Percentiles rank a stretch among this genome's conserved stretches.
phyloP scores from a whole-genome alignment of 2,888 invertebrate species.

The Ophioninae sp. region DNA sequence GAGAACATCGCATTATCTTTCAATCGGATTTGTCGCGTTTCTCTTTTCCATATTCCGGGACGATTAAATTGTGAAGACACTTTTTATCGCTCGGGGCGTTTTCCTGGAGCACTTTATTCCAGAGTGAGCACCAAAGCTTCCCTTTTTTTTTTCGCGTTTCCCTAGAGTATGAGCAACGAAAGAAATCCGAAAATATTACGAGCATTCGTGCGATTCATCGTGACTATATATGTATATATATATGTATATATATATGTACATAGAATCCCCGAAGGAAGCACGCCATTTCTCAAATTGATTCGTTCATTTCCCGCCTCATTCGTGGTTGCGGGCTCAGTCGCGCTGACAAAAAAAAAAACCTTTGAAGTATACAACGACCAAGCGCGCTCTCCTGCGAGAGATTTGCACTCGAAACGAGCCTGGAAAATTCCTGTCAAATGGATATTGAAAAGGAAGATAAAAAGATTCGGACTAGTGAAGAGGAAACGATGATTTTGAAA shows the following conservation, averaged over 20 bases:
- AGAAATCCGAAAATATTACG: constrained; percentile 9
- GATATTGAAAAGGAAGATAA: constrained; percentile 42
- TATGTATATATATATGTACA: neutral
- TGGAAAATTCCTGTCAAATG: constrained; percentile 23
- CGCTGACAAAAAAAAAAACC: constrained; percentile 21
- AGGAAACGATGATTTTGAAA: constrained; percentile 25
- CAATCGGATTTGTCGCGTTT: neutral
- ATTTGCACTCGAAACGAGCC: constrained; percentile 12
- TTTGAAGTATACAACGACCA: constrained; percentile 49
- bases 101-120: constrained; percentile 8
- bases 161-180: neutral
- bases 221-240: neutral
- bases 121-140: neutral
- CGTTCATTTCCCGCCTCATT: constrained; percentile 55
- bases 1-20: neutral
- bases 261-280: neutral
- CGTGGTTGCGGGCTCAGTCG: constrained; percentile 9
- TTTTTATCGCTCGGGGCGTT: neutral
- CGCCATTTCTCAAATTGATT: constrained; percentile 51
- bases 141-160: neutral
- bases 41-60: neutral
- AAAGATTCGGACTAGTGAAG: constrained; percentile 48
- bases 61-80: neutral
- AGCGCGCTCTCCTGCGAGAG: neutral
- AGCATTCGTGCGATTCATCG: constrained; percentile 17